Base-by-base conservation (phyloP, 2,888 invertebrate genomes). In the Dynastes tityus region DNA sequence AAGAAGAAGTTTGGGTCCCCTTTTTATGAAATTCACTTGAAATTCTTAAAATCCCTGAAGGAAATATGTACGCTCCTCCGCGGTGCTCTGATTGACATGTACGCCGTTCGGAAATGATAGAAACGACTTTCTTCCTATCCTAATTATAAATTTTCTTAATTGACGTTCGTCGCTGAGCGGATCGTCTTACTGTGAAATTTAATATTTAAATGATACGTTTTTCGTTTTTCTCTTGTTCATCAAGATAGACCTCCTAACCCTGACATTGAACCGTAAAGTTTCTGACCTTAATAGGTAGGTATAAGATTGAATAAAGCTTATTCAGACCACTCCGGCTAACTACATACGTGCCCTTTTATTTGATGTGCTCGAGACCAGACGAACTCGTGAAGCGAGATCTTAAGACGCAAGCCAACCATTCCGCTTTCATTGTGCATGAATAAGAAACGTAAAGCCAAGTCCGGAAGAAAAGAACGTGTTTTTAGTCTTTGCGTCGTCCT, bases 391-490 rank as follows among this genome's bases (percentile, higher is more conserved):
- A 73, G 75, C 64, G 71, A 79, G 76, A 76, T 78, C 78, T 78
- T 76, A 78, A 78, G 78, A 78, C 73, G 80, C 78, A 76, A 80
- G 80, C 71, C 80, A 78, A 64, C 80, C 76, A 76, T 78, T 78
- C 78, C 75, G 74, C 76, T 76, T 77, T 75, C 74, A 78, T 61
- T 45, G 73, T 63, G 45, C 27, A 78, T 78, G 78, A 68, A 68
- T 67, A 71, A 77, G 76, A 78, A 76, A 75, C 76, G 80, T 76
- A 79, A 80, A 79, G 79, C 77, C 64, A 80, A 80, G 68, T 79
- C 80, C 80, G 80, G 80, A 80, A 80, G 80, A 80, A 77, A 80
- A 63, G 78, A 79, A 80, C 80, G 76, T 80, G 80, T 80, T 80
- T 80, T 77, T 61, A 71, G 63, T 64, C 77, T 73, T 71, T 77